A percentile compares a stretch with the other conserved stretches of the same genome.
phyloP scores from a whole-genome alignment of 2,797 vertebrate species.

The Eupleurogrammus muticus region DNA sequence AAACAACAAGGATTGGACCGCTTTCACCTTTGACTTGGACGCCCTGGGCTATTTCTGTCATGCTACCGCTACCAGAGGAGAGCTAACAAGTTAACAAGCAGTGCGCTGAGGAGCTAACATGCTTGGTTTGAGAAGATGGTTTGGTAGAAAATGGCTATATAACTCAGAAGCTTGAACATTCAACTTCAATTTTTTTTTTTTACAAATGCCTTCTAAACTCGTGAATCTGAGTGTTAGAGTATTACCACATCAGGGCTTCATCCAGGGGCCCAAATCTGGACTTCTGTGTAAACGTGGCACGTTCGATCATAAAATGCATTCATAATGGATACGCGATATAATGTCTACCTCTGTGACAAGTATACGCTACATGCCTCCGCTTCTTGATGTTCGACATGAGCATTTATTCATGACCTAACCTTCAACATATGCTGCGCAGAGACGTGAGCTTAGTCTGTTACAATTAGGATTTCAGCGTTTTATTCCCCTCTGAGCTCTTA shows the following conservation, averaged over 20 bases:
- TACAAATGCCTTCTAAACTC: neutral
- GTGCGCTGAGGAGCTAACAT: too few relatives aligned
- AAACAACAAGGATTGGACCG: constrained; percentile 45
- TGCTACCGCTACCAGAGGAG: neutral
- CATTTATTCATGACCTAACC: constrained; percentile 32
- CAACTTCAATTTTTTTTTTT: too few relatives aligned
- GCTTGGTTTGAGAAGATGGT: neutral
- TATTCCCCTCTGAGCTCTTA: neutral
- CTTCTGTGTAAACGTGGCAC: constrained; percentile 20
- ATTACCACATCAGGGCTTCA: neutral
- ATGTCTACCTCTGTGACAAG: constrained; percentile 3
- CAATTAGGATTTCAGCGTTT: neutral
- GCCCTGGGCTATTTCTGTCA: constrained; percentile 14
- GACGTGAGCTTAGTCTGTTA: neutral
- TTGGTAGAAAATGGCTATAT: neutral
- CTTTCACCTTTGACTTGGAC: constrained; percentile 37
- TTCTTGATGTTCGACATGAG: constrained; percentile 34
- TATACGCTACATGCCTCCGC: constrained; percentile 15
- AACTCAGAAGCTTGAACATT: neutral
- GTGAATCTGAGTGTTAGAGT: neutral
- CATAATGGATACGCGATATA: constrained; percentile 37
- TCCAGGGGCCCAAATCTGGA: constrained; percentile 1
- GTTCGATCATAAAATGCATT: constrained; percentile 25
- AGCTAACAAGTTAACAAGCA: neutral
- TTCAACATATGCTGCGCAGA: neutral